These are phyloP conservation scores for Bombus affinis DNA, from an alignment of 1,140 invertebrate species.

Conservation along the genomic window DNA sequence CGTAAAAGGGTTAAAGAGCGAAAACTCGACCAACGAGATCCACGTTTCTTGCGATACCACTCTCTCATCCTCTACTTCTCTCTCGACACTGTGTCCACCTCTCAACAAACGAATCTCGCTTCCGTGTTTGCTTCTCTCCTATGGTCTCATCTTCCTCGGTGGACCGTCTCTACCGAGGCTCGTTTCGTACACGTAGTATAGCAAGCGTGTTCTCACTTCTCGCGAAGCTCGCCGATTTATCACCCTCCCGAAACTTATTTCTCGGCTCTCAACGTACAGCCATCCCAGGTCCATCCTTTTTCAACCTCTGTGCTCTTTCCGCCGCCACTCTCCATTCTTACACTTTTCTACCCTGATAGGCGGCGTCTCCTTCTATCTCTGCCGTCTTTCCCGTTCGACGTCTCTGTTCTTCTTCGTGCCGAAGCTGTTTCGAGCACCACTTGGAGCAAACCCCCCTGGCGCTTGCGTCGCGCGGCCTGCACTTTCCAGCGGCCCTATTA, in stretches of 20 bases:
- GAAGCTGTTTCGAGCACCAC: constrained; percentile 36
- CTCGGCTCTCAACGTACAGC: constrained; percentile 40
- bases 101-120: not conserved
- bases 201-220: constrained; percentile 46
- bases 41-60: not conserved
- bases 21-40: constrained; percentile 5
- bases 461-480: constrained; percentile 38
- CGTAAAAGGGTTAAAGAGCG: not conserved
- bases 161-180: not conserved
- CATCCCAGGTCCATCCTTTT: not conserved
- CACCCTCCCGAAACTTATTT: constrained; percentile 63
- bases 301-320: constrained; percentile 37
- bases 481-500: constrained; percentile 49
- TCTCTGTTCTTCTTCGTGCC: constrained; percentile 14
- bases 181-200: constrained; percentile 23
- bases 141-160: not conserved
- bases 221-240: constrained; percentile 64
- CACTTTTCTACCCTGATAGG: constrained; percentile 23
- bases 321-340: constrained; percentile 30
- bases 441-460: not conserved
- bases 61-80: not conserved
- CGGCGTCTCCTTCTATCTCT: not conserved
- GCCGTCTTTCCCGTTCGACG: not conserved
- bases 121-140: constrained; percentile 1
- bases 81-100: constrained; percentile 7